Percentiles rank a stretch among this genome's conserved stretches.
Evolutionary conservation across 1,140 invertebrate genomes (phyloP).

Genomic region (Neotoxoptera formosana): DNA sequence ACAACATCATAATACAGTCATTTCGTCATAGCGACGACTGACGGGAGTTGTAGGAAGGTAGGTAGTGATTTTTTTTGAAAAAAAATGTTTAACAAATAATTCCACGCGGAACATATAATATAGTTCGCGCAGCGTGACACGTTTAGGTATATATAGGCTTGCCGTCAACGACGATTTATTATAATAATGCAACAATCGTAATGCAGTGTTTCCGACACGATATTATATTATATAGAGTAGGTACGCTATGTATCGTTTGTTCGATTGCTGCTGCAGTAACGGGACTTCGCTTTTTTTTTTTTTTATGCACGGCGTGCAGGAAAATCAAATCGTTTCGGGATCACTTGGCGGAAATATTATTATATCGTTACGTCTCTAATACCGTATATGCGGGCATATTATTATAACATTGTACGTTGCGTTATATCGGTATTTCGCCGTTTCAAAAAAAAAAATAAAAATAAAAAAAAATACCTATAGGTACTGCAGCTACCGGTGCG

Average conservation of each 20-base stretch:
- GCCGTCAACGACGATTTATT: no score
- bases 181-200: no score
- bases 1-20: background rate
- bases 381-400: background rate
- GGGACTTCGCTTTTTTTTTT: background rate
- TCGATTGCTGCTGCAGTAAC: background rate
- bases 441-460: background rate
- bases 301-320: background rate
- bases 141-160: background rate
- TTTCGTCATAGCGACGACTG: background rate
- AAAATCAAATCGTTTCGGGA: background rate
- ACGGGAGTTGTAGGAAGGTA: no score
- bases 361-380: background rate
- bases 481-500: background rate
- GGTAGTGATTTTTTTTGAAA: background rate
- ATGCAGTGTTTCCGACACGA: background rate
- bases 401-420: background rate
- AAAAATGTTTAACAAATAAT: background rate
- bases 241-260: no score
- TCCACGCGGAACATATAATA: background rate
- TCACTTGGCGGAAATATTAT: background rate
- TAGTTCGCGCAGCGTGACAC: background rate
- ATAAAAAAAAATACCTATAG: background rate
- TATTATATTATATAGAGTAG: no score
- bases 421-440: background rate